phyloP scores from a whole-genome alignment of 2,113 vertebrate species.

The Zootoca vivipara region DNA sequence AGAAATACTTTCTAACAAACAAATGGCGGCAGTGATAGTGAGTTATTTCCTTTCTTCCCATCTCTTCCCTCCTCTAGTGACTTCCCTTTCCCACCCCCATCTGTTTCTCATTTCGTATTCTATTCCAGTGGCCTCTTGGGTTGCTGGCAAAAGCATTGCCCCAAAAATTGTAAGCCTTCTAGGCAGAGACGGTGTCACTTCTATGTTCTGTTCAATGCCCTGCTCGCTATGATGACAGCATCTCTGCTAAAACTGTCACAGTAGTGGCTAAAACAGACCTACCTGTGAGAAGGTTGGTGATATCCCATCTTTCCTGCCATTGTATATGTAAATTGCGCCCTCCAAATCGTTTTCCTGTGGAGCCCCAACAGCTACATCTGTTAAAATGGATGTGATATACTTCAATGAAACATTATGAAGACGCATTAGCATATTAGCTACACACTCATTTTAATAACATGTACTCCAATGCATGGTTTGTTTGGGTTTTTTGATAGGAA shows the following conservation, averaged over 20 bases:
- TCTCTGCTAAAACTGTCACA: neutral
- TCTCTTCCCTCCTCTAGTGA: neutral
- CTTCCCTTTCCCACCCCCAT: neutral
- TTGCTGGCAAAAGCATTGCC: neutral
- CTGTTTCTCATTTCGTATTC: neutral
- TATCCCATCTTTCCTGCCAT: slow-evolving; percentile 83
- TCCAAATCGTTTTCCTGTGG: slow-evolving; percentile 84
- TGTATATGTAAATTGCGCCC: slow-evolving; percentile 89
- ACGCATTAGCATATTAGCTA: neutral
- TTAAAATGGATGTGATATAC: slow-evolving; percentile 17
- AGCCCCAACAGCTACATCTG: slow-evolving; percentile 88
- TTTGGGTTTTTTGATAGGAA: neutral
- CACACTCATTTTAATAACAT: neutral
- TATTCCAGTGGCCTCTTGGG: neutral
- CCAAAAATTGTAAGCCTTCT: neutral
- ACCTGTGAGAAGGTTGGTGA: slow-evolving; percentile 82
- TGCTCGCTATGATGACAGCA: neutral
- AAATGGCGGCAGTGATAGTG: neutral
- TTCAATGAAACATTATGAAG: neutral
- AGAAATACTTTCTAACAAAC: too few species aligned
- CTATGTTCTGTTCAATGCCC: neutral
- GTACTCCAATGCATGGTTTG: neutral
- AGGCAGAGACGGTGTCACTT: neutral
- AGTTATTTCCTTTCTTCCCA: neutral
- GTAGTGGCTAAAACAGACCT: neutral